Evolutionary conservation across 2,797 vertebrate genomes (phyloP), one percentile per base, ranked within the genome.

Genomic region (Sus cebifrons): DNA sequence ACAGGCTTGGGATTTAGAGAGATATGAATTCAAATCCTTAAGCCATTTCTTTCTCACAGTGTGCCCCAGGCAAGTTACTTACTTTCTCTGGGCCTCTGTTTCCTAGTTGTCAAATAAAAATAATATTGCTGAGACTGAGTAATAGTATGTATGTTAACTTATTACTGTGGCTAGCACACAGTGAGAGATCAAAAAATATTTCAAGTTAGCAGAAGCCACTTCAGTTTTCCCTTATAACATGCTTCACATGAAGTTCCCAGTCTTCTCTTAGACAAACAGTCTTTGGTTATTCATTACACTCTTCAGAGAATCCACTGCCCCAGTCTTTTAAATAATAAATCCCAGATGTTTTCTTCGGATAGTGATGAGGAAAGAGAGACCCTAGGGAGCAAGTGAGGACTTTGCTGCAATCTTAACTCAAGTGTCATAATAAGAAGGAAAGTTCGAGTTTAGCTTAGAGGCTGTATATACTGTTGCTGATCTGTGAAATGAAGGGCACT

Each of bases 311-410:
- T 40, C 21, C 16, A 18, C 79, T 93, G 32, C 60, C 20, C 27
- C 29, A 77, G 56, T 12, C 44, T 91, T 94, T 94, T 95, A 84
- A 77, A 89, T 96, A 91, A 74, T 94, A 93, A 40, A 96, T 65
- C 36, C 54, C 70, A 74, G 32, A 11, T 65, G 5, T 74, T 94
- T 89, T 65, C 67, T 87, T 86, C 92, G 89, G 95, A 95, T 90
- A 25, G 36, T 87, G 52, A 25, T 58, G 90, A 84, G n/a, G 64
- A 82, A 74, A 93, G 75, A 90, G n/a, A 89, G 36, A 81, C 12
- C 23, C 23, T 29, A n/a, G 17, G 27, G 60, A 81, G 20, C 5
- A 62, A 71, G 29, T 21, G 1, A 29, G 32, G 2, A 75, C 25
- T 93, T 73, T 49, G 74, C 49, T 67, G 13, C 3, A 74, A n/a